Percentiles rank a stretch among this genome's conserved stretches.
These are phyloP conservation scores for Neopelma chrysocephalum DNA, from an alignment of 2,797 vertebrate genomes.

Conservation along the genomic window DNA sequence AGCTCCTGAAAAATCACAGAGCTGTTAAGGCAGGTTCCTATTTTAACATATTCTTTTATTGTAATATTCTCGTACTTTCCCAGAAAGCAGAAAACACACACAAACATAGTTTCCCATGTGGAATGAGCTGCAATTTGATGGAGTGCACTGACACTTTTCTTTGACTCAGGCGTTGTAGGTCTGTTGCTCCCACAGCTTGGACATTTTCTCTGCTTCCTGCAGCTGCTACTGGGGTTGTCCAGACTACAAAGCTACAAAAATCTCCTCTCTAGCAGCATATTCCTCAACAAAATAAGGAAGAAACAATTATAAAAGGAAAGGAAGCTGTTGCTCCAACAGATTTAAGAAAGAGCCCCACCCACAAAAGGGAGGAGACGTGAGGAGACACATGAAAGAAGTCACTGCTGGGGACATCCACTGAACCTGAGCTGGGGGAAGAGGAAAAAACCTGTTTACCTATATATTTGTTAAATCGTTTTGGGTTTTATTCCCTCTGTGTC, in stretches of 20 bases:
- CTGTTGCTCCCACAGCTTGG: background rate
- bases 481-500: background rate
- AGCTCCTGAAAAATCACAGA: background rate
- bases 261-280: background rate
- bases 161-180: background rate
- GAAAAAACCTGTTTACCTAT: background rate
- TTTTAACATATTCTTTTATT: background rate
- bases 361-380: background rate
- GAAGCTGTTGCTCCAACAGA: background rate
- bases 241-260: background rate
- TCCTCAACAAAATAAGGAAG: background rate
- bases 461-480: background rate
- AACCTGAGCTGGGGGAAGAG: background rate
- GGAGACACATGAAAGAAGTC: background rate
- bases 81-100: background rate
- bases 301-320: background rate
- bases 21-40: background rate
- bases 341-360: background rate
- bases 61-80: background rate
- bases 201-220: background rate
- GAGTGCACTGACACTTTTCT: slow-evolving; percentile 23
- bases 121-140: slow-evolving; percentile 55
- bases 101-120: slow-evolving; percentile 20
- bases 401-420: background rate
- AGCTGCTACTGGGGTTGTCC: background rate